phyloP scores from a whole-genome alignment of 2,888 invertebrate species.

The Mesochorus sp. region DNA sequence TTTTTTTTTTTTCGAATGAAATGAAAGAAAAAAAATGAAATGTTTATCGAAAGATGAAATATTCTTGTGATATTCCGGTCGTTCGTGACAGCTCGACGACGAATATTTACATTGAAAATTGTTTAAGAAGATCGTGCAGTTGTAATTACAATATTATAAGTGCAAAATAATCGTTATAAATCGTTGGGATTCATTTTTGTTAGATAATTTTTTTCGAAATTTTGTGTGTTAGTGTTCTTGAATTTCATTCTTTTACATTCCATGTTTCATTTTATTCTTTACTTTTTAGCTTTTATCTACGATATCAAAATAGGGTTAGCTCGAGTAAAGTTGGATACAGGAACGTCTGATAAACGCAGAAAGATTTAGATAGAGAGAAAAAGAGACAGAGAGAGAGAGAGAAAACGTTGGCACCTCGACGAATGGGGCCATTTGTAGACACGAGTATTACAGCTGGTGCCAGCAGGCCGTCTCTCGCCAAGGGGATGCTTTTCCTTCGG shows the following conservation, averaged over 20 bases:
- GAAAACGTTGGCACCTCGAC: conserved; percentile 72
- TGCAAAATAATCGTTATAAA: too few species aligned
- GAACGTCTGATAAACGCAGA: background rate
- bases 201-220: too few species aligned
- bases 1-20: conserved; percentile 30
- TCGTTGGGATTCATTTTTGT: too few species aligned
- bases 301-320: conserved; percentile 35
- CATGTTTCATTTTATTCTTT: too few species aligned
- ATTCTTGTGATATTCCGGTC: conserved; percentile 3
- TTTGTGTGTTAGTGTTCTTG: too few species aligned
- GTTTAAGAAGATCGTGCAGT: too few species aligned
- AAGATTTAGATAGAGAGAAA: background rate
- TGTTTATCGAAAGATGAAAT: background rate
- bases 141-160: too few species aligned
- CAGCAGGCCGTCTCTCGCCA: conserved; percentile 31
- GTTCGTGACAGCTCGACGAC: too few species aligned
- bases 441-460: conserved; percentile 72
- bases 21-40: background rate
- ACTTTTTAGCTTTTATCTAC: too few species aligned
- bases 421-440: conserved; percentile 77
- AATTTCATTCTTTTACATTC: too few species aligned
- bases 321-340: conserved; percentile 36
- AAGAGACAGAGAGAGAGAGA: conserved; percentile 36
- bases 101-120: too few species aligned
- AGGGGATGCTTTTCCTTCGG: conserved; percentile 45